These are phyloP conservation scores for Muscicapa striata DNA, from an alignment of 2,797 vertebrate species.

Conservation along the genomic window DNA sequence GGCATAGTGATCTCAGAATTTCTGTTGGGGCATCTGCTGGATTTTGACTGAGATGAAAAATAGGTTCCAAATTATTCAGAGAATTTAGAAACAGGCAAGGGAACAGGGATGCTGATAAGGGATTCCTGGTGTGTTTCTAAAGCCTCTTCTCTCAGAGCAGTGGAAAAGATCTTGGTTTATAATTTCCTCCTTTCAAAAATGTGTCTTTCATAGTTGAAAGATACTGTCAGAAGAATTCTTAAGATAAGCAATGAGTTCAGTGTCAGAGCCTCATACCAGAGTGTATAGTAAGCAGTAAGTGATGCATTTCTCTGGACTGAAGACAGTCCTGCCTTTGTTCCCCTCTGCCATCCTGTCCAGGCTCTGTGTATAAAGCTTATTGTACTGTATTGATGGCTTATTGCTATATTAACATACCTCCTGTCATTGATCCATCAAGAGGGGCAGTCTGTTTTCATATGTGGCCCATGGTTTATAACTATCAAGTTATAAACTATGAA, in stretches of 20 bases:
- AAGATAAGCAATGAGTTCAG: constrained; percentile 48
- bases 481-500: not conserved
- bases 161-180: constrained; percentile 33
- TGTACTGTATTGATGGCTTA: not conserved
- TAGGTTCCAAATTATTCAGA: constrained; percentile 24
- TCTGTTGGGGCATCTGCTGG: not conserved
- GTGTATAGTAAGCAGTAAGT: constrained; percentile 24
- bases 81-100: constrained; percentile 3
- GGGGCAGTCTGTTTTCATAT: not conserved
- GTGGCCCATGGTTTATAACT: not conserved
- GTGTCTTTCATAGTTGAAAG: constrained; percentile 22
- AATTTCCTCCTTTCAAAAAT: constrained; percentile 33
- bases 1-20: not conserved
- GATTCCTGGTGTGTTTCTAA: constrained; percentile 11
- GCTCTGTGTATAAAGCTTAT: not conserved
- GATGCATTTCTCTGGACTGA: constrained; percentile 33
- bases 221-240: constrained; percentile 48
- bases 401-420: not conserved
- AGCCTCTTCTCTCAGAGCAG: not conserved
- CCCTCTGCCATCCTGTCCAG: not conserved
- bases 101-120: not conserved
- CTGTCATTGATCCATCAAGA: not conserved
- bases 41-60: constrained; percentile 17
- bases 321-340: constrained; percentile 57
- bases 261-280: constrained; percentile 50